These are phyloP conservation scores for Sinotaia quadrata DNA, from an alignment of 2,888 invertebrate genomes.

Conservation along the genomic window DNA sequence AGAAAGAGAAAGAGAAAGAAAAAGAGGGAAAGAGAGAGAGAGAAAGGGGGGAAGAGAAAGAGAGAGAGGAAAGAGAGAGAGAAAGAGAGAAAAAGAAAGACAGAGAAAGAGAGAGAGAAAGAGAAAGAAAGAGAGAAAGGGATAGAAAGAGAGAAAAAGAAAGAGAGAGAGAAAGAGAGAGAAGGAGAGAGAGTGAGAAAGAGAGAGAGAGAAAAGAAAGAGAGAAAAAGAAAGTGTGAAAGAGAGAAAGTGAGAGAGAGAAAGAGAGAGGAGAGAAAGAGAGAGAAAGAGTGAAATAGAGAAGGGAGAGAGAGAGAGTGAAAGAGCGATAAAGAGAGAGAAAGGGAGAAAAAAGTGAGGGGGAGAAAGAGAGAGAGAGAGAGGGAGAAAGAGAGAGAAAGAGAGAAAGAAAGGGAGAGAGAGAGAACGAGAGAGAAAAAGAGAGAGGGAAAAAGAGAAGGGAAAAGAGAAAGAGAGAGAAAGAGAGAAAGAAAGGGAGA, in stretches of 20 bases:
- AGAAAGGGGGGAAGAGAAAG: too few relatives aligned
- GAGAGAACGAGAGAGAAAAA: neutral
- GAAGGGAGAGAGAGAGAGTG: too few relatives aligned
- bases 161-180: neutral
- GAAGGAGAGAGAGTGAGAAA: neutral
- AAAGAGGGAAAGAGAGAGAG: neutral
- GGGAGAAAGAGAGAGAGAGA: conserved; percentile 11
- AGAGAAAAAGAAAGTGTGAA: neutral
- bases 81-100: neutral
- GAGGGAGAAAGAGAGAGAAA: neutral
- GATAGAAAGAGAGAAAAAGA: neutral
- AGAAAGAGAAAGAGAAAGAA: neutral
- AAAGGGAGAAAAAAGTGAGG: neutral
- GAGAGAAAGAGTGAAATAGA: neutral
- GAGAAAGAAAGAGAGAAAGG: neutral
- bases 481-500: neutral
- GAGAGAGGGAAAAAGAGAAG: conserved; percentile 6
- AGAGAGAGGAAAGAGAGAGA: neutral
- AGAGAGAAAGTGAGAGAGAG: neutral
- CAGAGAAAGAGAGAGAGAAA: neutral
- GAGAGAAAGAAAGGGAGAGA: neutral
- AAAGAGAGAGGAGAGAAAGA: neutral
- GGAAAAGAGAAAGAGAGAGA: neutral
- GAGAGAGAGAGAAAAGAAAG: neutral
- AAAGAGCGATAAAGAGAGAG: neutral